Conservation (phyloP, 2,888 invertebrate species). For the Phytoseiulus persimilis region DNA sequence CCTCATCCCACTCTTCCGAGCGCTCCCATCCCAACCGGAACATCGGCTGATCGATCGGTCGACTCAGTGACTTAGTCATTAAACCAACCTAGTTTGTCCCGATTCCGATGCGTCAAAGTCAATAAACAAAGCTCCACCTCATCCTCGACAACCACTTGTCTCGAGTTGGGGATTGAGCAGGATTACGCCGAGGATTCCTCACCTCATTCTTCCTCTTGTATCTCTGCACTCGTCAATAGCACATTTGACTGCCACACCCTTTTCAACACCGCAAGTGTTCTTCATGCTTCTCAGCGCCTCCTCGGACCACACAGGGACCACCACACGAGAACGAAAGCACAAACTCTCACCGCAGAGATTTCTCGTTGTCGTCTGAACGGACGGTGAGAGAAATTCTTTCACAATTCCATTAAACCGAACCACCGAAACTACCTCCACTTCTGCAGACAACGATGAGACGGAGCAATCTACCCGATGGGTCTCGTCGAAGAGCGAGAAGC, state of each 20-base stretch:
- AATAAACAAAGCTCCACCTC: no score
- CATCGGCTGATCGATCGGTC: not conserved
- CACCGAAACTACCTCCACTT: no score
- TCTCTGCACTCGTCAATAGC: not conserved
- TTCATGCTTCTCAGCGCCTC: not conserved
- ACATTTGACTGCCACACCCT: not conserved
- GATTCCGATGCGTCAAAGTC: no score
- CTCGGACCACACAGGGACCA: not conserved
- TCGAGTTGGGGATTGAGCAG: no score
- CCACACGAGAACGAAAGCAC: not conserved
- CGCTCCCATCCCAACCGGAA: not conserved
- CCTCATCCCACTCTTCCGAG: not conserved
- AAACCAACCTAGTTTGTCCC: no score
- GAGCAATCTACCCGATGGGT: no score
- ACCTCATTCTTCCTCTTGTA: no score
- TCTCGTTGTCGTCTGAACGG: not conserved
- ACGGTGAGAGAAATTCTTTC: not conserved
- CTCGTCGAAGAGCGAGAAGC: no score
- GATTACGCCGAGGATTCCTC: no score
- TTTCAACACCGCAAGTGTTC: not conserved
- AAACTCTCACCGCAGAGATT: not conserved
- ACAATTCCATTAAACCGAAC: not conserved
- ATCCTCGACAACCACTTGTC: no score
- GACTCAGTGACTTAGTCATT: no score
- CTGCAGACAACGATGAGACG: no score